Evolutionary conservation across 2,797 vertebrate species (phyloP).

Genomic region (Pelobates cultripes): DNA sequence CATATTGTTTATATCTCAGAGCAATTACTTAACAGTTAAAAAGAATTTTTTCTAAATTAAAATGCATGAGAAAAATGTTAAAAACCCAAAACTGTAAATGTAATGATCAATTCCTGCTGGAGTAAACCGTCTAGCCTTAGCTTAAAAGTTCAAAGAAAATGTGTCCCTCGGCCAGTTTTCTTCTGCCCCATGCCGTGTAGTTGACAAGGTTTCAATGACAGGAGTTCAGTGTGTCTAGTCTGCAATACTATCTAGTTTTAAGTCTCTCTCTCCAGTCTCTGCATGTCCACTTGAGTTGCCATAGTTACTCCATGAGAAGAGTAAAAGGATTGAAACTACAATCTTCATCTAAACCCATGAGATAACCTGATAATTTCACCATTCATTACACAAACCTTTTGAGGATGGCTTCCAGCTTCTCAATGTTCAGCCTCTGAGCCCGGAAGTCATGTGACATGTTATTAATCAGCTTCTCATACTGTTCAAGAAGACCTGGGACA

Average conservation of each 20-base stretch:
- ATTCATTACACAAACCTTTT: conserved; percentile 67
- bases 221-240: not conserved
- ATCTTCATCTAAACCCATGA: not conserved
- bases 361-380: not conserved
- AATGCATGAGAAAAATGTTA: too few species aligned
- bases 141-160: conserved; percentile 2
- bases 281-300: not conserved
- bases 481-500: conserved; percentile 66
- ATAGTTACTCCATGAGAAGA: conserved; percentile 25
- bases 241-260: not conserved
- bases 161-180: not conserved
- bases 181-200: not conserved
- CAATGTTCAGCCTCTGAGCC: conserved; percentile 69
- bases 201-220: not conserved
- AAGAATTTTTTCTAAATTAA: too few species aligned
- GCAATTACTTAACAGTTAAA: too few species aligned
- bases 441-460: conserved; percentile 67
- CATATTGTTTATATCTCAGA: too few species aligned
- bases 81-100: not conserved
- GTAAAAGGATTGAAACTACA: not conserved
- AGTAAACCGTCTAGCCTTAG: not conserved
- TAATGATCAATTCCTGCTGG: not conserved
- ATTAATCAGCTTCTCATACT: conserved; percentile 73
- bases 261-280: not conserved
- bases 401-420: conserved; percentile 72